Conservation (phyloP, 2,113 vertebrate genomes). For the Plotosus lineatus region DNA sequence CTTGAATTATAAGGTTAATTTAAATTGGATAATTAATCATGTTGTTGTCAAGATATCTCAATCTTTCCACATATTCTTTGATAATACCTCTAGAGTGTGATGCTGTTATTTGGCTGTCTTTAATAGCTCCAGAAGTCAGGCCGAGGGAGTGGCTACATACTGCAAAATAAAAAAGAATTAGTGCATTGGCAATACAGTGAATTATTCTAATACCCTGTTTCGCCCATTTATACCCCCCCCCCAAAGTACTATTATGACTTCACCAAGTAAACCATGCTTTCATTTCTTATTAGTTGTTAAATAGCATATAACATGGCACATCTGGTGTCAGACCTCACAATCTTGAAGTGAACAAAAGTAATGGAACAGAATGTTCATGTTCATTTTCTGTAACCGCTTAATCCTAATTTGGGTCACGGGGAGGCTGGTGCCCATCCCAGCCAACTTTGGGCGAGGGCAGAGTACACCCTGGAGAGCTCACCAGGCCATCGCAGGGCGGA, state of each 20-base stretch:
- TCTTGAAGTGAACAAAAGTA: not conserved
- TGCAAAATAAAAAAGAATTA: constrained; percentile 56
- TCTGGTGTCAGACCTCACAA: too few relatives aligned
- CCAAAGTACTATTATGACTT: too few relatives aligned
- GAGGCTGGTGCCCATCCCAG: too few relatives aligned
- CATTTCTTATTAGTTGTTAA: too few relatives aligned
- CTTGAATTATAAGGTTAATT: constrained; percentile 63
- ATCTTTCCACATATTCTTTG: not conserved
- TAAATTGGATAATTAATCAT: constrained; percentile 6
- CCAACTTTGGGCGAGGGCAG: too few relatives aligned
- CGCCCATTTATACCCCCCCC: not conserved
- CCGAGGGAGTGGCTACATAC: constrained; percentile 86
- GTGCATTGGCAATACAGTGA: not conserved
- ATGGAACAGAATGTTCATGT: not conserved
- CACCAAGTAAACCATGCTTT: too few relatives aligned
- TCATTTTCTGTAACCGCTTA: too few relatives aligned
- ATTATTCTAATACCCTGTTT: not conserved
- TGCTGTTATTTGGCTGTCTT: constrained; percentile 81
- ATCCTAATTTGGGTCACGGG: too few relatives aligned
- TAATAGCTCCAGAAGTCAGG: constrained; percentile 76
- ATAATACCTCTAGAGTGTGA: constrained; percentile 74
- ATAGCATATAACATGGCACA: too few relatives aligned
- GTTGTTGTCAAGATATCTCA: not conserved
- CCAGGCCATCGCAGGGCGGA: too few relatives aligned
- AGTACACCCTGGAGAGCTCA: too few relatives aligned